A percentile compares a stretch with the other conserved stretches of the same genome.
phyloP scores from a whole-genome alignment of 2,113 vertebrate genomes.

The Rhombomys opimus region DNA sequence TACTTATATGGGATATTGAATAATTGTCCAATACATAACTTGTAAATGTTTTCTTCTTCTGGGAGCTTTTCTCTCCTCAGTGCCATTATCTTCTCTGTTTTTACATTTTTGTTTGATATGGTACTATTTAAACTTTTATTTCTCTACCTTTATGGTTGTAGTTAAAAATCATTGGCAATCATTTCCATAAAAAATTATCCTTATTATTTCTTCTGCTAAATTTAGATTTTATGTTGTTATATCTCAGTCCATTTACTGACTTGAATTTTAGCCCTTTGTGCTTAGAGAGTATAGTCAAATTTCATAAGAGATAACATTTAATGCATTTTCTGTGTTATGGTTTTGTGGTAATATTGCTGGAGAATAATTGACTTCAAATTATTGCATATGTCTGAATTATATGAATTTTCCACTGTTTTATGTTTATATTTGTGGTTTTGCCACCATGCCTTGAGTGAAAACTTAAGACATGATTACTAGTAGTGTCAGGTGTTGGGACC shows the following conservation, averaged over 20 bases:
- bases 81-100: too few relatives aligned
- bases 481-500: not conserved
- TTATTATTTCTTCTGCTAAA: not conserved
- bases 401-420: not conserved
- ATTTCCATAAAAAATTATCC: not conserved
- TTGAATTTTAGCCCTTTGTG: not conserved
- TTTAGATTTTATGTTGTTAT: not conserved
- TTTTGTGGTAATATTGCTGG: too few relatives aligned
- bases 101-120: not conserved
- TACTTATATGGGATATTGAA: not conserved
- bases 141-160: not conserved
- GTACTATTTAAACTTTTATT: not conserved
- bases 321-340: too few relatives aligned
- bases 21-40: too few relatives aligned
- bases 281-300: not conserved
- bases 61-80: not conserved
- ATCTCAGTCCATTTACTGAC: too few relatives aligned
- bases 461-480: not conserved
- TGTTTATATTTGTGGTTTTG: not conserved
- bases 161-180: not conserved
- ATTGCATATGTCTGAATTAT: too few relatives aligned
- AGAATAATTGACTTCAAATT: not conserved
- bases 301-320: too few relatives aligned
- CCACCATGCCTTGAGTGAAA: not conserved
- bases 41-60: not conserved